Conservation (phyloP, 2,113 vertebrate genomes). For the Prochilodus magdalenae region DNA sequence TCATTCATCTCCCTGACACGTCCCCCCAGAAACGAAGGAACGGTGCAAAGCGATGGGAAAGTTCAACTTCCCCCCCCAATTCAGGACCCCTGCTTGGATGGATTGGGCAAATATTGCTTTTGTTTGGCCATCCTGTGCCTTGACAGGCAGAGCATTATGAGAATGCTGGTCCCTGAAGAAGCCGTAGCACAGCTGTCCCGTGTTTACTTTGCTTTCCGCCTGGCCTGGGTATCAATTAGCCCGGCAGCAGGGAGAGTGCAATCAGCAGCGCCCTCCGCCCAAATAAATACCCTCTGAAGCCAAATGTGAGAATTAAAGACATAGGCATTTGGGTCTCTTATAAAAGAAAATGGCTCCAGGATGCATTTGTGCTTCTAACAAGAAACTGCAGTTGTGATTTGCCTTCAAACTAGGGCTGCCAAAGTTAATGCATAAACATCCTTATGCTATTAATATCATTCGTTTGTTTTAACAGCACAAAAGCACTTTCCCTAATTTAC, state of each 20-base stretch:
- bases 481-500: too few species aligned
- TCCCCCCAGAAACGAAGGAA: background rate
- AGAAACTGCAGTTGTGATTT: background rate
- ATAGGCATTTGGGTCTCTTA: background rate
- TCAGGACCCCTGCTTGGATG: constrained; percentile 74
- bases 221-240: constrained; percentile 70
- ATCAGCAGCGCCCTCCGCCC: constrained; percentile 51
- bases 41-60: constrained; percentile 72
- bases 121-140: constrained; percentile 70
- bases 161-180: constrained; percentile 62
- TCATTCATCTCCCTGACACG: background rate
- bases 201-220: constrained; percentile 67
- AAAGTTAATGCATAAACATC: too few species aligned
- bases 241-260: constrained; percentile 54
- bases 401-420: too few species aligned
- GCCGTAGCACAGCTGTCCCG: constrained; percentile 66
- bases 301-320: constrained; percentile 51
- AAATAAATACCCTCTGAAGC: constrained; percentile 57
- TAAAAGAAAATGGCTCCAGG: constrained; percentile 45
- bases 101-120: constrained; percentile 81
- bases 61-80: constrained; percentile 66
- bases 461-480: too few species aligned
- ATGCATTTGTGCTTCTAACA: constrained; percentile 25
- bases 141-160: constrained; percentile 69
- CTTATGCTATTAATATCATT: too few species aligned